phyloP scores from a whole-genome alignment of 2,113 vertebrate species.

The Mugil cephalus region DNA sequence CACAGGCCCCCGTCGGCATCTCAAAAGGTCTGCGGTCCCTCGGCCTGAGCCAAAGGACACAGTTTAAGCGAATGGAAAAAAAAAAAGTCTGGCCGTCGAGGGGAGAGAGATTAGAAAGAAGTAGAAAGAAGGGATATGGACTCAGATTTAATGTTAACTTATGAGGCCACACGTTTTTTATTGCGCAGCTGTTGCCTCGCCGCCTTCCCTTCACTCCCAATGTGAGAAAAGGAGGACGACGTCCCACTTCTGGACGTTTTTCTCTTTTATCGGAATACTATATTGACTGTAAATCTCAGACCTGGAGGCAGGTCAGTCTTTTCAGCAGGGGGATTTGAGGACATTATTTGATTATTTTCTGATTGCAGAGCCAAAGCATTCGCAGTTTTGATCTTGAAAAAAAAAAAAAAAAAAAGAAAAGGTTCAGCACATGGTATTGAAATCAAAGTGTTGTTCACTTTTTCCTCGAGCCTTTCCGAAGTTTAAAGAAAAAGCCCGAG shows the following conservation, averaged over 20 bases:
- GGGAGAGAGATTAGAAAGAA: constrained; percentile 61
- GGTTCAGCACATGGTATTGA: constrained; percentile 56
- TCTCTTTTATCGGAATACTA: constrained; percentile 33
- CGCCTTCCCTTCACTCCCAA: constrained; percentile 43
- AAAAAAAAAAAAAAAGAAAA: not conserved
- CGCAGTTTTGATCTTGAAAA: constrained; percentile 57
- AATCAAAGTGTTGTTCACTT: constrained; percentile 53
- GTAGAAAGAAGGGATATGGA: constrained; percentile 57
- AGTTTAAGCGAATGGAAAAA: constrained; percentile 63
- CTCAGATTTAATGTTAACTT: constrained; percentile 66
- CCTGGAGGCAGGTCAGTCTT: constrained; percentile 56
- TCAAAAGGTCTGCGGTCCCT: constrained; percentile 57
- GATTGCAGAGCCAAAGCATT: constrained; percentile 34
- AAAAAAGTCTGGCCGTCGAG: constrained; percentile 45
- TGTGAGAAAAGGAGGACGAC: constrained; percentile 69
- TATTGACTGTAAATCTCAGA: constrained; percentile 60
- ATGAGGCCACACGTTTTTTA: constrained; percentile 76
- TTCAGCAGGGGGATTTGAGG: constrained; percentile 51
- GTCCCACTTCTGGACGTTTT: constrained; percentile 55
- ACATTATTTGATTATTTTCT: constrained; percentile 61
- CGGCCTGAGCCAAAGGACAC: constrained; percentile 66
- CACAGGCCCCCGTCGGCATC: constrained; percentile 32
- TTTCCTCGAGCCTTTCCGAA: constrained; percentile 37
- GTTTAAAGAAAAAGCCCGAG: constrained; percentile 17
- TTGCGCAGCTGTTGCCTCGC: constrained; percentile 72